Evolutionary conservation across 2,113 vertebrate genomes (phyloP).

Genomic region (Gymnorhina tibicen): DNA sequence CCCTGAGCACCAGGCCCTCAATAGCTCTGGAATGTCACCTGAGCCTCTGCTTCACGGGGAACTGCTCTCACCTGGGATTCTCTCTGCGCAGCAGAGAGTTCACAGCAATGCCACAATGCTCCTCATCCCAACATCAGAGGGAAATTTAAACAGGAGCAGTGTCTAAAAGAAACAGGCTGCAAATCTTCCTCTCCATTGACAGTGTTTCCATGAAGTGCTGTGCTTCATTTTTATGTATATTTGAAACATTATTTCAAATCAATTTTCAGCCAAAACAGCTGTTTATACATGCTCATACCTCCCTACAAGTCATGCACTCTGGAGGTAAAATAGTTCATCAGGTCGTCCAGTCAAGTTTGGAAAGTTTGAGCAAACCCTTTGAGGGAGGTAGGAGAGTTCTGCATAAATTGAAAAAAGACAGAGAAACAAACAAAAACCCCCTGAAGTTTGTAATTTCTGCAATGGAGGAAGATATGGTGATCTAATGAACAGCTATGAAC

Average conservation of each 20-base stretch:
- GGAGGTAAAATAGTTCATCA: not conserved
- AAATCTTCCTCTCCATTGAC: not conserved
- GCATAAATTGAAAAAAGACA: not conserved
- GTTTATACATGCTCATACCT: not conserved
- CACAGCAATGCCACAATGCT: not conserved
- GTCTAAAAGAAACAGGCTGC: not conserved
- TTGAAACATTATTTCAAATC: not conserved
- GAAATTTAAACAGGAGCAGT: not conserved
- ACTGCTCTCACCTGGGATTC: not conserved
- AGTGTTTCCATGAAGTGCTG: not conserved
- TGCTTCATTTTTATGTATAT: not conserved
- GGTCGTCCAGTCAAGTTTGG: not conserved
- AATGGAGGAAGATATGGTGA: not conserved
- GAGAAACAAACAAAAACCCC: not conserved
- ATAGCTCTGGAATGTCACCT: not conserved
- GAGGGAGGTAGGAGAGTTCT: not conserved
- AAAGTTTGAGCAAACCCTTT: not conserved
- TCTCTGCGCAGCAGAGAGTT: not conserved
- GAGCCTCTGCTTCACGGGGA: not conserved
- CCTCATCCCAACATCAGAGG: not conserved
- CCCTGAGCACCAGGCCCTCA: not conserved
- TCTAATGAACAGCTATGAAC: accelerated
- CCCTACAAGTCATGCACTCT: not conserved
- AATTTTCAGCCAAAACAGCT: not conserved
- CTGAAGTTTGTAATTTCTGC: not conserved